Evolutionary conservation across 2,888 invertebrate genomes (phyloP), one percentile per base, ranked within the genome.

Genomic region (Morpho helenor): DNA sequence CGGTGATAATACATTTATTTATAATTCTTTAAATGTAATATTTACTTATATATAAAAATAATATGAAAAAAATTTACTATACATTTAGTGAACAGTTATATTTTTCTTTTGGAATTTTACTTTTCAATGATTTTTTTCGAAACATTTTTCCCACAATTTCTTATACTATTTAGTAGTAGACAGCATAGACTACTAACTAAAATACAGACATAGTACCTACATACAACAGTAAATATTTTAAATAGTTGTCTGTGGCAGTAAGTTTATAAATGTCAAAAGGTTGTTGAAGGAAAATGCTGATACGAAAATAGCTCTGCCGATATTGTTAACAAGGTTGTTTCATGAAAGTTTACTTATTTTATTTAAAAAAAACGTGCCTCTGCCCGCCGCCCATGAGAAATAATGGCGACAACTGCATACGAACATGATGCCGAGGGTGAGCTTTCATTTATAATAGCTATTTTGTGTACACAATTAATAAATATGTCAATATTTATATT

Each of bases 351-450:
- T 44, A 45, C 42, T 56, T 57, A 52, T 52, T 56, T 56, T 54
- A 49, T 51, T 57, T 54, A 44, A 45, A 46, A 57, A 42, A 41
- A 59, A 22, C 23, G 40, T 16, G 42, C 42, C 41, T 31, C 44
- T 16, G 10, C 16, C 43, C 44, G 54, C 50, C 48, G 59, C 57
- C 50, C 67, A 61, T 61, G 63, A 56, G 43, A 55, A 54, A 79
- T 71, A 72, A 88, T 88, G 88, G 79, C 87, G 64, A 83, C 86
- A 66, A 73, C 84, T 59, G 68, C 84, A 58, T 90, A 90, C 71
- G 84, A 87, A 69, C 87, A 78, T 59, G 89, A 89, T 71, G 87
- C 89, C 63, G 89, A 89, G 46, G 89, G 89, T 89, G 73, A 76
- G 81, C 45, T 48, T 31, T 51, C 49, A 60, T 55, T 57, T 51